Evolutionary conservation across 2,888 invertebrate genomes (phyloP).

Genomic region (Xylota sylvarum): DNA sequence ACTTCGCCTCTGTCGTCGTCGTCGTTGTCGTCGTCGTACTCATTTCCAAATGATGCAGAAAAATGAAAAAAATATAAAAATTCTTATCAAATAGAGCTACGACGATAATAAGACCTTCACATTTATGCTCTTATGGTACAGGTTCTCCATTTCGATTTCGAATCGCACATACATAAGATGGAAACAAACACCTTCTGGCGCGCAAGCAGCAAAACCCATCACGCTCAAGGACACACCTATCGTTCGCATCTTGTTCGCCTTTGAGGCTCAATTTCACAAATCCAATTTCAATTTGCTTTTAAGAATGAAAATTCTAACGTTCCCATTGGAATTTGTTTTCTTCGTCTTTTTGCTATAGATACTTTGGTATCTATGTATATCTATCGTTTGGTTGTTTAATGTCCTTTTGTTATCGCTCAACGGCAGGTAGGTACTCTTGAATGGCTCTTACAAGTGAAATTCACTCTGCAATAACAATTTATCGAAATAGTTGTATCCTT

Average conservation of each 20-base stretch:
- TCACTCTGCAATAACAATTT: neutral
- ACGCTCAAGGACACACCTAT: neutral
- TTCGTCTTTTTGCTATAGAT: neutral
- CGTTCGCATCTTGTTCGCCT: neutral
- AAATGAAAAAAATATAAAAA: conserved; percentile 23
- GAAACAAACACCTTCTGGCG: too few species aligned
- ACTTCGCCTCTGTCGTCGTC: neutral
- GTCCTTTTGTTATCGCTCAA: neutral
- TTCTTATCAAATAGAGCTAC: conserved; percentile 3
- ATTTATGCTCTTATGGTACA: neutral
- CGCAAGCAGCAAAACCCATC: neutral
- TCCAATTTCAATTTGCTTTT: conserved; percentile 53
- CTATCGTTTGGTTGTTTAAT: conserved; percentile 4
- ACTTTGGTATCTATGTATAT: neutral
- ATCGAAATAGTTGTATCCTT: neutral
- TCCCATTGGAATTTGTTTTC: conserved; percentile 2
- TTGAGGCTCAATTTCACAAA: conserved; percentile 23
- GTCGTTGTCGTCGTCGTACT: neutral
- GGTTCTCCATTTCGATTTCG: conserved; percentile 5
- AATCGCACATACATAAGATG: neutral
- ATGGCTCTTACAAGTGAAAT: conserved; percentile 1
- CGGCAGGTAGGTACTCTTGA: neutral
- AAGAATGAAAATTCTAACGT: conserved; percentile 7
- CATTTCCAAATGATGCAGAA: conserved; percentile 7
- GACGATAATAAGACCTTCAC: neutral